Percentiles rank a stretch among this genome's conserved stretches.
Conservation (phyloP, 1,140 invertebrate species). For the Magallana ariakensis region DNA sequence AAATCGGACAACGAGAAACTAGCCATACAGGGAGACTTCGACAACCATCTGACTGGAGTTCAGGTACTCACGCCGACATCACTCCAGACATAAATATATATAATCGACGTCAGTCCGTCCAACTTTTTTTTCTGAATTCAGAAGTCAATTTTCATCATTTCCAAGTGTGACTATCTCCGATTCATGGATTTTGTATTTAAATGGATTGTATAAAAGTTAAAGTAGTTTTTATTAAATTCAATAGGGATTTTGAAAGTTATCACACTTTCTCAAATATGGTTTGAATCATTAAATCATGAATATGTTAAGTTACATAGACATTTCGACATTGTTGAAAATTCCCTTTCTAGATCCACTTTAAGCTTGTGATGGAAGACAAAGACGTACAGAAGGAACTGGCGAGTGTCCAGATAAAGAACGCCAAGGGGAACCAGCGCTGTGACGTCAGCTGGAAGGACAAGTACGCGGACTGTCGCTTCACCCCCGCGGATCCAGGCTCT, state of each 20-base stretch:
- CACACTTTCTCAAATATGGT: no score
- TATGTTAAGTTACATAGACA: no score
- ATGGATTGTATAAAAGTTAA: no score
- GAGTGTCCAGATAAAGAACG: slow-evolving; percentile 57
- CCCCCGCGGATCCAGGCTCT: slow-evolving; percentile 63
- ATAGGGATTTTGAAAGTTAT: no score
- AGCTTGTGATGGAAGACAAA: slow-evolving; percentile 49
- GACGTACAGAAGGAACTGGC: slow-evolving; percentile 58
- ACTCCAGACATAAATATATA: neutral
- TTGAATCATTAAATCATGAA: no score
- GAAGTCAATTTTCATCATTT: no score
- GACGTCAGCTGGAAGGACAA: slow-evolving; percentile 64
- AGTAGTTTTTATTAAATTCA: no score
- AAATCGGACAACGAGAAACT: slow-evolving; percentile 71
- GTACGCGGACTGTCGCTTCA: slow-evolving; percentile 63
- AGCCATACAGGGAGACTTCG: slow-evolving; percentile 63
- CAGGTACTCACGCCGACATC: slow-evolving; percentile 56
- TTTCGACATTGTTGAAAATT: no score
- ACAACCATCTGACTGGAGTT: slow-evolving; percentile 63
- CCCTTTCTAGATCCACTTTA: slow-evolving; percentile 12
- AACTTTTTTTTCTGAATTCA: no score
- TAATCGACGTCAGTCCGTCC: no score
- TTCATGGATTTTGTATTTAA: no score
- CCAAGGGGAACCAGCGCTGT: slow-evolving; percentile 45
- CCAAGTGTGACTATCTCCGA: no score